Percentiles rank a stretch among this genome's conserved stretches.
Evolutionary conservation across 2,797 vertebrate genomes (phyloP).

Genomic region (Atherinosoma microstoma): DNA sequence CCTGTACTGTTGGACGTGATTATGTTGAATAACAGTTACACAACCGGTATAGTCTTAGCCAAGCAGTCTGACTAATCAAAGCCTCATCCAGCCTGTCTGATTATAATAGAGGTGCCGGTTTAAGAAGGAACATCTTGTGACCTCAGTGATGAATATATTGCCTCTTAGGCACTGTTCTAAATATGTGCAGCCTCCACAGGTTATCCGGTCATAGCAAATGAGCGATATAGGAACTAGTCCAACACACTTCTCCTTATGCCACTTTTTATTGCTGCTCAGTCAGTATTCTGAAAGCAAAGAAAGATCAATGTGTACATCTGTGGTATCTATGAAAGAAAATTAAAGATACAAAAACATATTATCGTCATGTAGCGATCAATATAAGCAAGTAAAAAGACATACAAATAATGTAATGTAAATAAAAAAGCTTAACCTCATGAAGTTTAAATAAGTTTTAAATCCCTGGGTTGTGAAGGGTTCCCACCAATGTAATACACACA

Average conservation of each 20-base stretch:
- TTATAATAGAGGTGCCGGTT: not conserved
- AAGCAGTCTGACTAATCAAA: too few relatives aligned
- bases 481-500: too few relatives aligned
- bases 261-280: not conserved
- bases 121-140: not conserved
- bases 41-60: too few relatives aligned
- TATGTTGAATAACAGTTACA: too few relatives aligned
- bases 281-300: not conserved
- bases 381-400: too few relatives aligned
- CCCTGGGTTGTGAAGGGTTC: too few relatives aligned
- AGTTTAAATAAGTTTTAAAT: too few relatives aligned
- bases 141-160: not conserved
- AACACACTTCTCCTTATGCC: not conserved
- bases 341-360: too few relatives aligned
- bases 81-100: constrained; percentile 19
- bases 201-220: not conserved
- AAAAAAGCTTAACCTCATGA: too few relatives aligned
- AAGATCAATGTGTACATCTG: not conserved
- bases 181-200: not conserved
- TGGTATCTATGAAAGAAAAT: not conserved
- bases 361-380: too few relatives aligned
- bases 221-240: not conserved
- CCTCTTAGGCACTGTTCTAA: not conserved
- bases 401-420: too few relatives aligned
- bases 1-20: too few relatives aligned